Evolutionary conservation across 1,140 invertebrate genomes (phyloP).

Genomic region (Lamellibrachia luymesi): DNA sequence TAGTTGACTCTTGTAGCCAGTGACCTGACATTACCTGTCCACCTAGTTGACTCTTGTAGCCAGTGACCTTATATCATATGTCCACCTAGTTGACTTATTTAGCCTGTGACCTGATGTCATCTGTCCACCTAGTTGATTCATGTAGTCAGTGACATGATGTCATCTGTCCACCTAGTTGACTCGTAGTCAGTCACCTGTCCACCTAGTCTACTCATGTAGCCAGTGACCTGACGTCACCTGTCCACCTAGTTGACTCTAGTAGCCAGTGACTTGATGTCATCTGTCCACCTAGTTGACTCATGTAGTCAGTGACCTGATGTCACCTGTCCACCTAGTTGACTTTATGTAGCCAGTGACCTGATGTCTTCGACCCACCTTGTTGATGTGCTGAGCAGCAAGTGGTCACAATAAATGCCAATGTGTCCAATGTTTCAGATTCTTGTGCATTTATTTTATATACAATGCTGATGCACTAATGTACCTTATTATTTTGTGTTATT

Average conservation of each 20-base stretch:
- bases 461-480: background rate
- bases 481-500: background rate
- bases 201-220: no score
- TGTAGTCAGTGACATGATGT: no score
- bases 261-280: background rate
- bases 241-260: background rate
- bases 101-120: background rate
- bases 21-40: background rate
- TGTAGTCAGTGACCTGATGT: background rate
- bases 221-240: background rate
- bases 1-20: background rate
- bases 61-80: background rate
- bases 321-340: background rate
- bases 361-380: background rate
- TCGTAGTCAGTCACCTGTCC: no score
- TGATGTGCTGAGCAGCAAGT: background rate
- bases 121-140: no score
- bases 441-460: background rate
- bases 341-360: background rate
- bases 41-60: background rate
- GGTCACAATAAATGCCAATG: background rate
- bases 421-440: background rate
- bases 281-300: background rate
- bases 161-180: no score
- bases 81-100: background rate